phyloP scores from a whole-genome alignment of 2,888 invertebrate genomes.

The Cephus pygmeus region DNA sequence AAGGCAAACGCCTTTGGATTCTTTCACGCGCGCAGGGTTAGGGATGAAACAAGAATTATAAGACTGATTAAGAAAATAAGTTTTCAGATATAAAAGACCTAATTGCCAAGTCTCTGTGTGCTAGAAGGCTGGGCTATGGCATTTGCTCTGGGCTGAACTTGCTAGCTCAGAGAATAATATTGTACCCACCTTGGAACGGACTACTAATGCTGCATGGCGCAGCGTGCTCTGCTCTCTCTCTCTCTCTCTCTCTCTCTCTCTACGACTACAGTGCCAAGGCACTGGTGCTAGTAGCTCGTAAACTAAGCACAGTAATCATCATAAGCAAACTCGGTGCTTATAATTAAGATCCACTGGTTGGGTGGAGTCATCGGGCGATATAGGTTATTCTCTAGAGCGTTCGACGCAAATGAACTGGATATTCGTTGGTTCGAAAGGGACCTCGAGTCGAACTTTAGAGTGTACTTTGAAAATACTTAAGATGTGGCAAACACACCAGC shows the following conservation, averaged over 20 bases:
- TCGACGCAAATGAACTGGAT: background rate
- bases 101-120: constrained; percentile 17
- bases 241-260: too few species aligned
- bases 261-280: background rate
- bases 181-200: background rate
- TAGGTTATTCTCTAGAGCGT: background rate
- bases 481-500: background rate
- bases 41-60: background rate
- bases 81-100: constrained; percentile 18
- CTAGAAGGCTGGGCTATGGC: constrained; percentile 11
- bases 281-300: constrained; percentile 20
- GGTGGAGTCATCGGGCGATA: background rate
- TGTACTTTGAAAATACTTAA: background rate
- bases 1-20: background rate
- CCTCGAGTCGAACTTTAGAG: background rate
- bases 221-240: background rate
- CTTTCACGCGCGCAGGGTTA: background rate
- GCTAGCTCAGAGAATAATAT: constrained; percentile 15
- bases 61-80: constrained; percentile 26
- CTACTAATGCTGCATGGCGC: background rate
- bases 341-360: background rate
- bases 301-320: constrained; percentile 34
- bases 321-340: constrained; percentile 4
- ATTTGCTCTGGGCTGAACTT: constrained; percentile 15
- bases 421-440: background rate